Evolutionary conservation across 2,113 vertebrate genomes (phyloP).

Genomic region (Panthera uncia): DNA sequence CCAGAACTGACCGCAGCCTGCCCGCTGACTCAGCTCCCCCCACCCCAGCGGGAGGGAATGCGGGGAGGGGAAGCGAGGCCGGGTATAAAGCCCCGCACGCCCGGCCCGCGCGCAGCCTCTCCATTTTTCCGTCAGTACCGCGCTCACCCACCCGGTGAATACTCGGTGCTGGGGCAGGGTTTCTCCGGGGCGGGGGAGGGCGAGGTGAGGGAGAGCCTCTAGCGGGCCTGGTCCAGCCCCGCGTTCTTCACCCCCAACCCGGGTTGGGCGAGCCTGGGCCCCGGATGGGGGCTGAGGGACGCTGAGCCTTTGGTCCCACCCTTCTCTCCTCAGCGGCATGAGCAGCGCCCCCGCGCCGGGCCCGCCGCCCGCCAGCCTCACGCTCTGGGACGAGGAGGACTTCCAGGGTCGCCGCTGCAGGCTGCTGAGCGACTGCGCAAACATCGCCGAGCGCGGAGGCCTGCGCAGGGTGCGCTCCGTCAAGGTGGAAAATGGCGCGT

Average conservation of each 20-base stretch:
- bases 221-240: background rate
- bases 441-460: conserved; percentile 92
- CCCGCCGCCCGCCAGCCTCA: conserved; percentile 93
- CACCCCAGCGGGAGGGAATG: background rate
- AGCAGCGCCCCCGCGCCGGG: conserved; percentile 94
- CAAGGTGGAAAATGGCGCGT: conserved; percentile 96
- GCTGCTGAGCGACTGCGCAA: conserved; percentile 95
- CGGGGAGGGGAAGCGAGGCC: background rate
- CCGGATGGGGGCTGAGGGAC: background rate
- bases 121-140: conserved; percentile 60
- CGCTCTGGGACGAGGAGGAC: conserved; percentile 96
- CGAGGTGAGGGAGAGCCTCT: background rate
- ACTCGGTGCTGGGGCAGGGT: conserved; percentile 50
- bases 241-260: background rate
- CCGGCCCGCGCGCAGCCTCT: conserved; percentile 55
- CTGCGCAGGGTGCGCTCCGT: conserved; percentile 97
- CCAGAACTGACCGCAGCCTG: background rate
- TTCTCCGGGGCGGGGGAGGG: background rate
- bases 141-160: conserved; percentile 78
- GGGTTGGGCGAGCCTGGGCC: background rate
- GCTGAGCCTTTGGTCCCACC: background rate
- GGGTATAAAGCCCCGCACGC: conserved; percentile 80
- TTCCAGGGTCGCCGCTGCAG: conserved; percentile 97
- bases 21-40: conserved; percentile 68
- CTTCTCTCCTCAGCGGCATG: conserved; percentile 82